Evolutionary conservation across 2,113 vertebrate species (phyloP).

Genomic region (Parotia lawesii): DNA sequence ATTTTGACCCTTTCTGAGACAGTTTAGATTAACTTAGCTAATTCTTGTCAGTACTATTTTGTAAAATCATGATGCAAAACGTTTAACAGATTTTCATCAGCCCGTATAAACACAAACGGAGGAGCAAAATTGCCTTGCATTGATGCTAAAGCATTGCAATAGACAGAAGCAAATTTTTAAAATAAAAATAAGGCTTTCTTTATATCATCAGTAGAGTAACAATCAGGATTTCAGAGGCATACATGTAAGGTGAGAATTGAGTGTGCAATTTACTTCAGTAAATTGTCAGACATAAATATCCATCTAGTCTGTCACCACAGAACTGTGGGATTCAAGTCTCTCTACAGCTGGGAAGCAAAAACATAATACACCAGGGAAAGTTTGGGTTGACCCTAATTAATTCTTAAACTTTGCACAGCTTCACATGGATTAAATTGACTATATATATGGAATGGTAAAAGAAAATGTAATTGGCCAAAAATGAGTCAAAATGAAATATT

Average conservation of each 20-base stretch:
- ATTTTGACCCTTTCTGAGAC: neutral
- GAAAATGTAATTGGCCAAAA: neutral
- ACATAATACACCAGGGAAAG: neutral
- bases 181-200: neutral
- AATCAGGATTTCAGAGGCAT: neutral
- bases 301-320: neutral
- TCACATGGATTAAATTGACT: neutral
- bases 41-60: neutral
- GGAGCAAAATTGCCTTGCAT: neutral
- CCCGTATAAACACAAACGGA: neutral
- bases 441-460: neutral
- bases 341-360: neutral
- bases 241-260: fast-evolving
- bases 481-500: neutral
- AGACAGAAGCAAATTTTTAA: neutral
- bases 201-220: neutral
- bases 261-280: neutral
- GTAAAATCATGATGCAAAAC: neutral
- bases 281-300: neutral
- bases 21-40: neutral
- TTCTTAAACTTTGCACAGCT: neutral
- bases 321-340: neutral
- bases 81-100: neutral
- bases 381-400: neutral
- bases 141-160: neutral